A percentile compares a stretch with the other conserved stretches of the same genome.
Evolutionary conservation across 1,140 invertebrate species (phyloP).

Genomic region (Caenorhabditis tropicalis): DNA sequence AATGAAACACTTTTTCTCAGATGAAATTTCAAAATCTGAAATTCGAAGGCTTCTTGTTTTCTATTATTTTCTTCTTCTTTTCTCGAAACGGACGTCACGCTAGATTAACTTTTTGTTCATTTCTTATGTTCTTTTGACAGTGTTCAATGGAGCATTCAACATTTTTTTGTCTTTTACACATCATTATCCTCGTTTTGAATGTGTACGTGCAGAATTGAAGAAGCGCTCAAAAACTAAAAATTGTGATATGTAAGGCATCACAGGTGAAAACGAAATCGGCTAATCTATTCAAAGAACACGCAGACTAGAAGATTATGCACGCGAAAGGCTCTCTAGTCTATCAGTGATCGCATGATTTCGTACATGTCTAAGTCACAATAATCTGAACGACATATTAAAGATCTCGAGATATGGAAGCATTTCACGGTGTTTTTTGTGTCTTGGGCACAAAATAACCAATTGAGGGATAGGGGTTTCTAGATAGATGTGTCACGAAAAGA

Average conservation of each 20-base stretch:
- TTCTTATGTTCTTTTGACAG: background rate
- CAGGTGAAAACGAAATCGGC: background rate
- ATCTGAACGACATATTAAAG: background rate
- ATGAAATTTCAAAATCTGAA: background rate
- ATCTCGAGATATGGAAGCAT: background rate
- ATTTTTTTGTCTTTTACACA: background rate
- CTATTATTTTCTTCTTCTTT: background rate
- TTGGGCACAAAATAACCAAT: background rate
- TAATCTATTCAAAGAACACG: slow-evolving; percentile 36
- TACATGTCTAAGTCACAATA: slow-evolving; percentile 15
- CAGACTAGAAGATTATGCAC: slow-evolving; percentile 38
- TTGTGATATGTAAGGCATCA: background rate
- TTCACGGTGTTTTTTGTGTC: background rate
- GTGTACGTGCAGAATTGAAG: slow-evolving; percentile 4
- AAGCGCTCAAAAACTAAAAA: background rate
- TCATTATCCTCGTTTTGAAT: background rate
- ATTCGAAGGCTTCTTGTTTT: background rate
- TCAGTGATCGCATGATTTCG: background rate
- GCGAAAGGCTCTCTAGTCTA: background rate
- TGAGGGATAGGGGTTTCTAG: background rate
- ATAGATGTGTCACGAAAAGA: too few species aligned
- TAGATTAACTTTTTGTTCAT: background rate
- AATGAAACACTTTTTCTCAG: background rate
- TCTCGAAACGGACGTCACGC: background rate
- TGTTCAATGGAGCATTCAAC: background rate